Evolutionary conservation across 2,888 invertebrate species (phyloP).

Genomic region (Loripinus fragilis): DNA sequence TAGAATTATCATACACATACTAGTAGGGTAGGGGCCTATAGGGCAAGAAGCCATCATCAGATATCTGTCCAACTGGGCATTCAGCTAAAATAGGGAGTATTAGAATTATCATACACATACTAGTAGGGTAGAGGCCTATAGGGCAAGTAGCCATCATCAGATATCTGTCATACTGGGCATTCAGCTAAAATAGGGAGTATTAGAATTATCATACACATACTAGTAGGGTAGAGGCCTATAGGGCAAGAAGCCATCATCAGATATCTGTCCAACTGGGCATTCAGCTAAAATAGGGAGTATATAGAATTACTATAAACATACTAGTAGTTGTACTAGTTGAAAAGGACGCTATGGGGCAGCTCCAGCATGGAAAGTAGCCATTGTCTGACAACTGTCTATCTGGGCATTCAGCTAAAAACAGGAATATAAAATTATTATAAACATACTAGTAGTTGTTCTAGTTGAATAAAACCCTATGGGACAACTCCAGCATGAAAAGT

Average conservation of each 20-base stretch:
- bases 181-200: constrained; percentile 26
- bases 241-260: constrained; percentile 3
- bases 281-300: constrained; percentile 26
- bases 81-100: constrained; percentile 26
- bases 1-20: too few species aligned
- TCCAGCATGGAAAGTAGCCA: neutral
- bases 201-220: too few species aligned
- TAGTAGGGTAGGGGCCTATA: too few species aligned
- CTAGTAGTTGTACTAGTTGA: neutral
- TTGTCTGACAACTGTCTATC: constrained; percentile 14
- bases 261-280: constrained; percentile 30
- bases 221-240: too few species aligned
- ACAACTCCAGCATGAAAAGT: neutral
- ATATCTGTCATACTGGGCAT: constrained; percentile 29
- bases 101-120: too few species aligned
- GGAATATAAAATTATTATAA: too few species aligned
- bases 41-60: constrained; percentile 3
- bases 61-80: constrained; percentile 30
- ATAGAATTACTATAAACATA: too few species aligned
- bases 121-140: too few species aligned
- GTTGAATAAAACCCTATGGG: too few species aligned
- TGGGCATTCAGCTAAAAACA: constrained; percentile 33
- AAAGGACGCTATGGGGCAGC: neutral
- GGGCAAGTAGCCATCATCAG: constrained; percentile 3
- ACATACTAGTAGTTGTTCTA: too few species aligned